Base-by-base conservation (phyloP, 1,140 invertebrate genomes). In the Rhopalosiphum padi region DNA sequence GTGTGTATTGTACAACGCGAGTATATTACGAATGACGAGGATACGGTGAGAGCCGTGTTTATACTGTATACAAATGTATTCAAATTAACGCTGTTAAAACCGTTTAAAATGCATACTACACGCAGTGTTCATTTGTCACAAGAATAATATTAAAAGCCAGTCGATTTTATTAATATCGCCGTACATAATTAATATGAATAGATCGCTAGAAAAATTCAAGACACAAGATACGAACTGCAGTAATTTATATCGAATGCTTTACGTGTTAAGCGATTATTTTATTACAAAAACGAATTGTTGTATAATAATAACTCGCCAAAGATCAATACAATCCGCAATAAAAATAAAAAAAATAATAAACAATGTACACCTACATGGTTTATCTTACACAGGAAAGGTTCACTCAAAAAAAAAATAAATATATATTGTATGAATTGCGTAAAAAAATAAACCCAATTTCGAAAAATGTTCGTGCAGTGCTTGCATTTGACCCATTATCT, bases 401-500 rank as follows among this genome's bases (percentile, higher is more conserved):
- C 60, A n/a, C 11, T 77, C 15, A 4, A 15, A n/a, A 77, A n/a
- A 77, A 35, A n/a, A 41, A 41, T 2, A 41, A 41, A 41, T 2
- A 41, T 68, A 77, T 15, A n/a, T 68, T 77, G 15, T n/a, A 15
- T 15, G 30, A n/a, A 68, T 68, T 8, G 23, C 8, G 82, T 85
- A 85, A 85, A 11, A 83, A 83, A 86, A 48, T 48, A 87, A 87
- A n/a, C 6, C 6, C 21, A 53, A 37, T 89, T 37, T 53, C 4
- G 48, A 89, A 37, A 89, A 22, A 30, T 11, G 35, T 23, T 35
- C 48, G 43, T 37, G 46, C 46, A 23, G 2, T 53, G n/a, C 87
- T 51, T 23, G n/a, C 48, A 37, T 89, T 37, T 15, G n/a, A 35
- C 68, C 43, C 68, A 35, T 83, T 91, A 91, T 91, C 43, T 91